phyloP scores from a whole-genome alignment of 2,113 vertebrate genomes.

The Poeciliopsis occidentalis region DNA sequence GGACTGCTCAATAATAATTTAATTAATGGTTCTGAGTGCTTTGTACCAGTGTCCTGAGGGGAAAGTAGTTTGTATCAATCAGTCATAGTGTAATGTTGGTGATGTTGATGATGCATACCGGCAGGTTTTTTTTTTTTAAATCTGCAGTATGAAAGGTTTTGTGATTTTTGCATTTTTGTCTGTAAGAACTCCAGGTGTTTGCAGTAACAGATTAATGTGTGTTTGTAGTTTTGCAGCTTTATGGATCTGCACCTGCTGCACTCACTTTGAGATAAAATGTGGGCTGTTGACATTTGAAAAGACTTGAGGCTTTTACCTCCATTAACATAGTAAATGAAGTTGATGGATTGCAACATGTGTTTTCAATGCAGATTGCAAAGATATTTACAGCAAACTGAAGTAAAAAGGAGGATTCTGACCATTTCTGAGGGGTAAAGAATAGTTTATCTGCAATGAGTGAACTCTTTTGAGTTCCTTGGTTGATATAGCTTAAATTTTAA shows the following conservation, averaged over 20 bases:
- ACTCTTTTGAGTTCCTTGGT: background rate
- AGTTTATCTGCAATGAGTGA: no score
- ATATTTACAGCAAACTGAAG: constrained; percentile 11
- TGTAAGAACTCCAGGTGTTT: constrained; percentile 1
- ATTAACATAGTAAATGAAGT: constrained; percentile 60
- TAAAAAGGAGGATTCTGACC: background rate
- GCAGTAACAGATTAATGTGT: background rate
- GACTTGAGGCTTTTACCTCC: constrained; percentile 57
- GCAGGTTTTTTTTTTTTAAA: no score
- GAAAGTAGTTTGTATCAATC: no score
- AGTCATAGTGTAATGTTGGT: no score
- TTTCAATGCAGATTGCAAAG: constrained; percentile 18
- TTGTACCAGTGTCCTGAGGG: no score
- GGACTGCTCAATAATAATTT: no score
- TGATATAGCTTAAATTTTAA: background rate
- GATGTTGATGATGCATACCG: no score
- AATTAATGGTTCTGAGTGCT: no score
- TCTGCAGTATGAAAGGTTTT: no score
- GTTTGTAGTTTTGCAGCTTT: background rate
- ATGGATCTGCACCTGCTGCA: constrained; percentile 37
- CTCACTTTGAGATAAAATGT: constrained; percentile 30
- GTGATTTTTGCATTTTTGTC: background rate
- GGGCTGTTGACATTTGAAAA: constrained; percentile 61
- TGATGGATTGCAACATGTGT: constrained; percentile 30
- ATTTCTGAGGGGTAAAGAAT: background rate